Base-by-base conservation (phyloP, 2,797 vertebrate genomes). In the Arnoldichthys spilopterus region DNA sequence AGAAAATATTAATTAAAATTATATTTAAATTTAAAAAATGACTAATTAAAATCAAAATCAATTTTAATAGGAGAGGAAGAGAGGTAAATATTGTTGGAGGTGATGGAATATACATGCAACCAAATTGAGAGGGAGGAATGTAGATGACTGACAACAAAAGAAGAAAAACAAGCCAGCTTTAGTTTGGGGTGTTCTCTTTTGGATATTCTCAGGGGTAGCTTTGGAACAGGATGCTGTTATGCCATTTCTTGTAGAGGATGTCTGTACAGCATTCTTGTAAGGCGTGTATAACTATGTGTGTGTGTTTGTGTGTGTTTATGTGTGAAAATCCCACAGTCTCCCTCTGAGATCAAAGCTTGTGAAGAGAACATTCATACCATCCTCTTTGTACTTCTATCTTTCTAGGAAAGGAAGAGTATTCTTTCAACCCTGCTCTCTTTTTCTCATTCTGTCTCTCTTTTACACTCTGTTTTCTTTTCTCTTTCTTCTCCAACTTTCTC, bases 371-470 rank as follows among this genome's bases (percentile, higher is more conserved):
- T 67, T 51, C 51, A 2, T 32, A 6, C 54, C 4, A 20, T 58
- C 51, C 58, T 72, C 77, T 18, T 8, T 66, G 87, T 92, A 88
- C 9, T 8, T 67, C 87, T 92, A 13, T 63, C 22, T 26, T 67
- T 43, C 37, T 45, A 67, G n/a, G 37, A 45, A 67, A 67, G 13
- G 22, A 16, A 45, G 12, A 6, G 24, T 22, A 3, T 2, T 28
- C 72, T 61, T 92, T 53, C 90, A 7, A 37, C n/a, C n/a, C n/a
- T n/a, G 34, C 34, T 91, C 34, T 6, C 4, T 61, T 28, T 47
- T 16, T 22, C 59, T 12, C 4, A 15, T n/a, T 61, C 47, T 70
- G 9, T 15, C 16, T 59, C 69, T 51, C 16, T 43, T 11, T 4
- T 8, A 43, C 40, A 4, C 11, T 43, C 40, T 43, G 40, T 8